Percentiles rank a stretch among this genome's conserved stretches.
These are phyloP conservation scores for Pseudochaenichthys georgianus DNA, from an alignment of 2,797 vertebrate genomes.

Conservation along the genomic window DNA sequence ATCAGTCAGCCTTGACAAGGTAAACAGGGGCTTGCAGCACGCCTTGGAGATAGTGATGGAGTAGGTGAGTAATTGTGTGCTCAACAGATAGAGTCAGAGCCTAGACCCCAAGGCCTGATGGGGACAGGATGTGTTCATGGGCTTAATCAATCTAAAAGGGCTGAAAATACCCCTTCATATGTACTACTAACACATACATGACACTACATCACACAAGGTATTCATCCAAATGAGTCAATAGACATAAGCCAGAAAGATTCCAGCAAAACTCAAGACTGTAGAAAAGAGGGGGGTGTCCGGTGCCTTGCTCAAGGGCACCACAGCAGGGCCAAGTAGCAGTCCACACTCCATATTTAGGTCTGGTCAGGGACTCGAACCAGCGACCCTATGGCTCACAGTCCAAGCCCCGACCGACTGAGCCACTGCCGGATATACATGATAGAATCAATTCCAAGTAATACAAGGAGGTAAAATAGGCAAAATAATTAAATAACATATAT, in stretches of 20 bases:
- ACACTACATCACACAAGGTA: not conserved
- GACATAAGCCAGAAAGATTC: not conserved
- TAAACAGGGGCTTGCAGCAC: slow-evolving; percentile 34
- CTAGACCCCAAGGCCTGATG: slow-evolving; percentile 32
- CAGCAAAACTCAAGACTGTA: not conserved
- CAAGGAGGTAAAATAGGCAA: no score
- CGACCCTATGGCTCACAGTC: no score
- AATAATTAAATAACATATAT: no score
- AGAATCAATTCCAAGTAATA: no score
- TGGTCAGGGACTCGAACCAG: no score
- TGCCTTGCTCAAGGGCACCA: no score
- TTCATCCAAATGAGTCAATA: not conserved
- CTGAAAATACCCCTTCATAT: slow-evolving; percentile 8
- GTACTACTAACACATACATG: not conserved
- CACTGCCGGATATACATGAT: no score
- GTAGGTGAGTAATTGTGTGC: slow-evolving; percentile 40
- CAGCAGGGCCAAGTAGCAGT: no score
- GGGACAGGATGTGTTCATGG: slow-evolving; percentile 35
- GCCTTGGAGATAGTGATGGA: slow-evolving; percentile 33
- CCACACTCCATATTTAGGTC: no score
- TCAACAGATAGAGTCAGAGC: slow-evolving; percentile 51
- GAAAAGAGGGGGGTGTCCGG: no score
- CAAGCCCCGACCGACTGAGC: no score
- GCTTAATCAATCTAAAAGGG: slow-evolving; percentile 50
- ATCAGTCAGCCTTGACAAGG: slow-evolving; percentile 20